These are phyloP conservation scores for Seriola dumerili DNA, from an alignment of 2,113 vertebrate genomes.

Conservation along the genomic window DNA sequence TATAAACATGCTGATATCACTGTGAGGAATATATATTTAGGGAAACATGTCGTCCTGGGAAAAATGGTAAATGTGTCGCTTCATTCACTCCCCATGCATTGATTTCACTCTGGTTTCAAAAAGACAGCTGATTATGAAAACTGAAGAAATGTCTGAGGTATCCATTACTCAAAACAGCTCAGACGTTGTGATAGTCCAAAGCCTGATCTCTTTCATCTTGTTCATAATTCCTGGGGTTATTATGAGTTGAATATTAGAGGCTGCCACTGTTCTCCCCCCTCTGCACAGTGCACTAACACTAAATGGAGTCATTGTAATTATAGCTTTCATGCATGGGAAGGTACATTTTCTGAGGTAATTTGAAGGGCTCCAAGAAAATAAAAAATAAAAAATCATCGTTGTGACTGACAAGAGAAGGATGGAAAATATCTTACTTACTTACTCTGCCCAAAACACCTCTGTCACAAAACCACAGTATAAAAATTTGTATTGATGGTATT, in stretches of 20 bases:
- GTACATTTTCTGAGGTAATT: conserved; percentile 79
- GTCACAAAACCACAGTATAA: conserved; percentile 34
- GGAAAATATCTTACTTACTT: conserved; percentile 52
- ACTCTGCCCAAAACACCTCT: conserved; percentile 49
- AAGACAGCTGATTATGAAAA: conserved; percentile 46
- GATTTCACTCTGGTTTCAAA: conserved; percentile 41
- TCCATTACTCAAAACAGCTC: conserved; percentile 64
- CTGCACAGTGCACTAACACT: conserved; percentile 65
- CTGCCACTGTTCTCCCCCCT: conserved; percentile 63
- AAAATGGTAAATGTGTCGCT: conserved; percentile 27
- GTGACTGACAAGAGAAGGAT: conserved; percentile 57
- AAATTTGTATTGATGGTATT: conserved; percentile 55
- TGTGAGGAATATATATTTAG: neutral
- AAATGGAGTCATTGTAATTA: conserved; percentile 82
- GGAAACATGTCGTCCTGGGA: neutral
- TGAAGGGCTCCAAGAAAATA: conserved; percentile 67
- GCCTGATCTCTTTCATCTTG: conserved; percentile 77
- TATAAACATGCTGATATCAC: conserved; percentile 4
- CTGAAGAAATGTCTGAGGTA: conserved; percentile 42
- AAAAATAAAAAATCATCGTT: conserved; percentile 35
- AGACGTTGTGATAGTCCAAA: conserved; percentile 50
- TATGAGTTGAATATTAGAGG: conserved; percentile 77
- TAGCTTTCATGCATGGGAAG: conserved; percentile 82
- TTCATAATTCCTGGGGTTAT: conserved; percentile 76
- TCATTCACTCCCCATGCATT: conserved; percentile 37